These are phyloP conservation scores for Notiomystis cincta DNA, from an alignment of 2,113 vertebrate species.

Conservation along the genomic window DNA sequence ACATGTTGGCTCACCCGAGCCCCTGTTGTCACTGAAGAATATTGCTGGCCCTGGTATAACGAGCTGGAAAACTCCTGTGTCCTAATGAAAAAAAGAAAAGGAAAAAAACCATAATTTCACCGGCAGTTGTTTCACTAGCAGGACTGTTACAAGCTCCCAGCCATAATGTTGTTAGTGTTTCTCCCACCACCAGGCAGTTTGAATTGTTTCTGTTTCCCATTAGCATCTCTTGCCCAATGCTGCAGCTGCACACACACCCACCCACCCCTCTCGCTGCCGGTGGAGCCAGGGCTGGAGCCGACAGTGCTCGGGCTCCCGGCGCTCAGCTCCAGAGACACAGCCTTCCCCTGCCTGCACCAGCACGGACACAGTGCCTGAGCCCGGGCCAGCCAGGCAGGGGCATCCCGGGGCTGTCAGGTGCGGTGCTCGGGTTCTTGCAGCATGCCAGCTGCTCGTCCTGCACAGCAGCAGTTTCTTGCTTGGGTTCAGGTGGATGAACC, in stretches of 20 bases:
- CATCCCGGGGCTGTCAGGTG: rapidly evolving
- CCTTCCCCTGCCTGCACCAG: neutral
- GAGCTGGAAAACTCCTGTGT: neutral
- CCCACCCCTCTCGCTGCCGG: neutral
- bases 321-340: neutral
- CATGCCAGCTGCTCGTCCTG: rapidly evolving
- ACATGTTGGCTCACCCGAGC: neutral
- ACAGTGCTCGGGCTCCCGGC: rapidly evolving
- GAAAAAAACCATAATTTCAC: neutral
- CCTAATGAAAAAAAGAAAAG: neutral
- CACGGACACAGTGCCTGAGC: rapidly evolving
- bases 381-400: neutral
- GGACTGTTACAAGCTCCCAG: neutral
- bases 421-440: neutral
- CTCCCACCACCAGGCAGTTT: neutral
- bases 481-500: neutral
- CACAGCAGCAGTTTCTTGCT: neutral
- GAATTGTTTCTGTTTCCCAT: constrained; percentile 50
- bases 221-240: neutral
- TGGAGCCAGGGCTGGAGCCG: neutral
- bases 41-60: neutral
- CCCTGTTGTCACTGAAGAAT: neutral
- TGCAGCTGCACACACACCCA: neutral
- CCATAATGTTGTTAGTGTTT: neutral
- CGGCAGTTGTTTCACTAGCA: neutral